Percentiles rank a stretch among this genome's conserved stretches.
phyloP scores from a whole-genome alignment of 2,888 invertebrate species.

The Dolomedes plantarius region DNA sequence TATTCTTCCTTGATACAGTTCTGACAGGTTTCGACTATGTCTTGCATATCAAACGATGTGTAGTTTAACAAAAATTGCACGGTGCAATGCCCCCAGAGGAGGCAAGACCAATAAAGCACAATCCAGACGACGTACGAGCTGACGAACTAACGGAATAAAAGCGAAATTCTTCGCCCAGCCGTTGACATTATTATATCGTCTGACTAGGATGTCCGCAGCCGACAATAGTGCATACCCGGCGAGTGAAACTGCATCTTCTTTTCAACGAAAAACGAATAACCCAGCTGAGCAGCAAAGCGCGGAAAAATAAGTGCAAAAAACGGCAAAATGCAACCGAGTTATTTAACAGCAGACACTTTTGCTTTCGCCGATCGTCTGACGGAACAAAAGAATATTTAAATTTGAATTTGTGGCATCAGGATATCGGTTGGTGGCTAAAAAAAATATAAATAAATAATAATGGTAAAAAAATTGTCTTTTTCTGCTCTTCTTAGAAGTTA shows the following conservation, averaged over 20 bases:
- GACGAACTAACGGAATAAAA: constrained; percentile 28
- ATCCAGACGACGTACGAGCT: neutral
- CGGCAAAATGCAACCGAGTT: constrained; percentile 13
- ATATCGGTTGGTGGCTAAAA: neutral
- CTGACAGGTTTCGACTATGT: too few relatives aligned
- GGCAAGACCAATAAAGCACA: constrained; percentile 10
- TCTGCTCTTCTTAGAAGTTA: neutral
- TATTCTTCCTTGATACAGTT: too few relatives aligned
- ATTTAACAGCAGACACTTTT: constrained; percentile 52
- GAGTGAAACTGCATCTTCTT: constrained; percentile 61
- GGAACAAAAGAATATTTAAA: constrained; percentile 68
- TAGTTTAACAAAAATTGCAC: too few relatives aligned
- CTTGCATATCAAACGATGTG: too few relatives aligned
- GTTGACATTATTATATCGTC: constrained; percentile 51
- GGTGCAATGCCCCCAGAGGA: neutral
- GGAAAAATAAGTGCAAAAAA: constrained; percentile 39
- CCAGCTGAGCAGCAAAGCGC: constrained; percentile 67
- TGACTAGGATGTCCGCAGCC: constrained; percentile 27
- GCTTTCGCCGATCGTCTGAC: constrained; percentile 20
- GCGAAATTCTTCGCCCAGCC: constrained; percentile 28
- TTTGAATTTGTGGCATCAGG: constrained; percentile 36
- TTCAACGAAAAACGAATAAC: constrained; percentile 46
- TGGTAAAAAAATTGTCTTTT: neutral
- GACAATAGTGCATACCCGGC: constrained; percentile 46
- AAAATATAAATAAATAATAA: constrained; percentile 4